Percentiles rank a stretch among this genome's conserved stretches.
Evolutionary conservation across 2,113 vertebrate genomes (phyloP).

Genomic region (Corythornis madagascariensis): DNA sequence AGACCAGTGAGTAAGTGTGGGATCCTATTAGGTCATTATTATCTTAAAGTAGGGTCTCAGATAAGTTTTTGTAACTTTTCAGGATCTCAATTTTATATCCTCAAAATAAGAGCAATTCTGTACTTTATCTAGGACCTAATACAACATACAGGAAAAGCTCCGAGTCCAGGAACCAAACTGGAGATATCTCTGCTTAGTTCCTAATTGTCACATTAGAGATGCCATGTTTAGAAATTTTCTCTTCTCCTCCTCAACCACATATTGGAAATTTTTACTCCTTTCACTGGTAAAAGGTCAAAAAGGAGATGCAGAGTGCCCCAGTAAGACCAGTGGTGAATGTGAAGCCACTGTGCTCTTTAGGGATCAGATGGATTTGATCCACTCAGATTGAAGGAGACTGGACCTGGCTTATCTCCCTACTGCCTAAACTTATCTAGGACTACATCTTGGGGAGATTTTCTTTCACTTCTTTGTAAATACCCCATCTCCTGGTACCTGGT

Average conservation of each 20-base stretch:
- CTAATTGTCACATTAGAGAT: rapidly evolving
- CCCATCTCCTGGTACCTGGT: rapidly evolving
- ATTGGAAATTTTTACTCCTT: not conserved
- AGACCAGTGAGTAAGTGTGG: not conserved
- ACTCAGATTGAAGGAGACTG: not conserved
- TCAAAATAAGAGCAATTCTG: not conserved
- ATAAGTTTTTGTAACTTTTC: not conserved
- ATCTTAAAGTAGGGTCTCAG: not conserved
- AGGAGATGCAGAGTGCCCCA: not conserved
- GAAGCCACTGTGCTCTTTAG: not conserved
- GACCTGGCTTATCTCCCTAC: not conserved
- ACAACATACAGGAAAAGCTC: not conserved
- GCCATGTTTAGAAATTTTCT: not conserved
- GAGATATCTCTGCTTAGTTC: not conserved
- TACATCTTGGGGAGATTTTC: not conserved
- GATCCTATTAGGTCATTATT: not conserved
- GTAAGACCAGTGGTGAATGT: not conserved
- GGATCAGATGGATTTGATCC: rapidly evolving
- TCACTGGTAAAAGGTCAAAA: not conserved
- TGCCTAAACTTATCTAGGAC: not conserved
- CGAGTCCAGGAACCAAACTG: not conserved
- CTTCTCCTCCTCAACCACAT: not conserved
- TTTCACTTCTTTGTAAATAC: not conserved
- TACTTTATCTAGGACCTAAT: not conserved
- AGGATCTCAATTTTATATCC: not conserved